Evolutionary conservation across 2,113 vertebrate species (phyloP), one percentile per base, ranked within the genome.

Genomic region (Meriones unguiculatus): DNA sequence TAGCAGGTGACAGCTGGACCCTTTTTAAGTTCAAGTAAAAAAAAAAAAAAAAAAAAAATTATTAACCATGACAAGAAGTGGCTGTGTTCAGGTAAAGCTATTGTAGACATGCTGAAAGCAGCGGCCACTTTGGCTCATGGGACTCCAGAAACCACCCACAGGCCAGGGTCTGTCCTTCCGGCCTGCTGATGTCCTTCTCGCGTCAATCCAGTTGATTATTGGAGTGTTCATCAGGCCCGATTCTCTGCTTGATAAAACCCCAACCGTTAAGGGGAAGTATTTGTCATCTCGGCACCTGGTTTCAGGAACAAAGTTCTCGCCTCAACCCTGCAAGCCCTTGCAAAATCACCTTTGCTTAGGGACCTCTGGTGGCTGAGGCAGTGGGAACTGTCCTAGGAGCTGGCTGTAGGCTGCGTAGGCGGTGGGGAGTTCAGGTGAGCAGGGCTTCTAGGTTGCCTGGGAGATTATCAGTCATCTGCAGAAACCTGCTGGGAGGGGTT

Each of bases 261-360:
- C 81, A n/a, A 50, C 70, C 4, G 95, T 73, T 69, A 94, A 90
- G 70, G 95, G 96, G 95, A 70, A 84, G 93, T 96, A 8, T 90
- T 38, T 67, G 95, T 97, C 95, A 97, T 93, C 85, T 89, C 54
- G 10, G 85, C 95, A 96, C 98, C 97, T 97, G 97, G 96, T 96
- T 97, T 96, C 93, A 97, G 95, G 95, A 97, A 96, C 96, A 57
- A 93, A 96, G 97, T 92, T 46, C 86, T 96, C 67, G 81, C 80
- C 90, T 87, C 65, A 54, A 72, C 78, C 2, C 0, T 67, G 12
- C 4, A 24, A 90, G 88, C 54, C 65, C 24, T 82, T 95, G 85
- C 95, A 84, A 92, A 96, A 96, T 94, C 72, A 92, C 93, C 93
- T 96, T 97, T 92, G 95, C 77, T 93, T 88, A 17, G 91, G 93